Evolutionary conservation across 2,113 vertebrate genomes (phyloP).

Genomic region (Setophaga coronata): DNA sequence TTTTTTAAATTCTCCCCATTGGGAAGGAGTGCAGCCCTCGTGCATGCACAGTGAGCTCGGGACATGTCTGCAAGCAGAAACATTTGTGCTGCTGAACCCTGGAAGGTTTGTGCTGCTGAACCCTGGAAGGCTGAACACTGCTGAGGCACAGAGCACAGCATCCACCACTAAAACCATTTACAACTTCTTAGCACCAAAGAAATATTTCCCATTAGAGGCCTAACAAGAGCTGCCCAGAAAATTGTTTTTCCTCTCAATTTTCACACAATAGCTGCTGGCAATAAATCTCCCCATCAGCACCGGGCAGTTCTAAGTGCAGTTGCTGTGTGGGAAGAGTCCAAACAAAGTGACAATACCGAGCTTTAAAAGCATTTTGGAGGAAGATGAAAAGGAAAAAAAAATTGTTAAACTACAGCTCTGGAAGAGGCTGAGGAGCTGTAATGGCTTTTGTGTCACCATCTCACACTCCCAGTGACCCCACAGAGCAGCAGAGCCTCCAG

Average conservation of each 20-base stretch:
- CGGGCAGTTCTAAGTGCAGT: constrained; percentile 30
- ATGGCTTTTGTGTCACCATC: neutral
- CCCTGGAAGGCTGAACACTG: neutral
- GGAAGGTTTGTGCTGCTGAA: neutral
- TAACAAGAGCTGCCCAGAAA: constrained; percentile 14
- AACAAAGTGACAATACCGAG: neutral
- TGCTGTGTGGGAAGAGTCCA: neutral
- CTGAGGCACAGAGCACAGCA: neutral
- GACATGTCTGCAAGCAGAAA: neutral
- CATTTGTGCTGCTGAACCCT: neutral
- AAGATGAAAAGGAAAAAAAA: neutral
- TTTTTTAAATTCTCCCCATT: fast-evolving
- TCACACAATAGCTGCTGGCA: neutral
- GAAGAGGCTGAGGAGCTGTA: neutral
- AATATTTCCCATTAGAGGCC: constrained; percentile 22
- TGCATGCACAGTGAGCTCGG: fast-evolving
- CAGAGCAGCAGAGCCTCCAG: neutral
- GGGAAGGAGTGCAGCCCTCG: fast-evolving
- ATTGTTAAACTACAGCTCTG: neutral
- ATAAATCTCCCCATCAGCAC: constrained; percentile 4
- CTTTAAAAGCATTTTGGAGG: constrained; percentile 3
- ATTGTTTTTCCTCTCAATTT: constrained; percentile 25
- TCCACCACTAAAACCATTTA: neutral
- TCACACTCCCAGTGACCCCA: neutral
- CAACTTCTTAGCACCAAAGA: neutral